These are phyloP conservation scores for Gorsachius magnificus DNA, from an alignment of 2,797 vertebrate genomes.

Conservation along the genomic window DNA sequence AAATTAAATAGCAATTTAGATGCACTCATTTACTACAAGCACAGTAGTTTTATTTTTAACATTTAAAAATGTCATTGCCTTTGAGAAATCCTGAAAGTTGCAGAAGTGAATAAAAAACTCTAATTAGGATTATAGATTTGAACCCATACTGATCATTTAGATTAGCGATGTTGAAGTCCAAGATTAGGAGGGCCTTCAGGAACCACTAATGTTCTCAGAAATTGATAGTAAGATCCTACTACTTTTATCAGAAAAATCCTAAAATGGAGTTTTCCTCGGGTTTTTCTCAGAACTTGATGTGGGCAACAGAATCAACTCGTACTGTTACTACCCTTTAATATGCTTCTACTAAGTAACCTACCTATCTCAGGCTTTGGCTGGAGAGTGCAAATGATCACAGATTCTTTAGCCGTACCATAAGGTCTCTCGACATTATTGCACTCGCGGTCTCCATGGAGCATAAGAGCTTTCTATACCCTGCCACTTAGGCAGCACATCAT, in stretches of 20 bases:
- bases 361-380: background rate
- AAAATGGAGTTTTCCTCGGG: background rate
- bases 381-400: background rate
- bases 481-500: background rate
- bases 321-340: background rate
- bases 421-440: background rate
- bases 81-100: background rate
- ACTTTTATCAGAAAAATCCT: background rate
- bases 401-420: fast-evolving
- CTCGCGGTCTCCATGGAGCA: fast-evolving
- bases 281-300: background rate
- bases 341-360: background rate
- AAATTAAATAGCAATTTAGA: too few relatives aligned
- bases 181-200: background rate
- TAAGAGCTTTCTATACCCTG: background rate
- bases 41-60: background rate
- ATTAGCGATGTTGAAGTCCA: background rate
- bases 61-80: background rate
- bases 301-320: background rate
- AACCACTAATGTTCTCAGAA: background rate
- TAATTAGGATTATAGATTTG: background rate
- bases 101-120: background rate
- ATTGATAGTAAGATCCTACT: background rate
- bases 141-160: background rate
- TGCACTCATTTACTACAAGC: background rate